Evolutionary conservation across 2,797 vertebrate species (phyloP).

Genomic region (Coluber constrictor): DNA sequence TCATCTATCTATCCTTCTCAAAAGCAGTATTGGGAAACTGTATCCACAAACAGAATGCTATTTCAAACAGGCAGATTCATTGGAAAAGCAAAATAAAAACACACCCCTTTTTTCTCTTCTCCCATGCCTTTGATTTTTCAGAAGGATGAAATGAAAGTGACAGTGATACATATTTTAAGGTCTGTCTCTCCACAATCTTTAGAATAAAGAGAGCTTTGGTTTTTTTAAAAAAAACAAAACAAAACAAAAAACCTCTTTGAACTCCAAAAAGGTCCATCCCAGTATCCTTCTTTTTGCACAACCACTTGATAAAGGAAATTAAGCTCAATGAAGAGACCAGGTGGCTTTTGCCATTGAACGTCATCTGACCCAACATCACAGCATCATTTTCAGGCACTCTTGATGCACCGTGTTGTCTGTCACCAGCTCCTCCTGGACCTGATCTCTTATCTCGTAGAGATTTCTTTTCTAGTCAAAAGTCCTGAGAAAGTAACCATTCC

Average conservation of each 20-base stretch:
- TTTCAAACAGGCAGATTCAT: conserved; percentile 86
- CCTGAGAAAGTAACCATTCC: conserved; percentile 78
- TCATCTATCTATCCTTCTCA: conserved; percentile 42
- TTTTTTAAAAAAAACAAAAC: conserved; percentile 46
- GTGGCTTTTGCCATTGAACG: conserved; percentile 69
- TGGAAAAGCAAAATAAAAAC: conserved; percentile 73
- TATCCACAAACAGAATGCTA: conserved; percentile 76
- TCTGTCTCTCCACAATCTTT: conserved; percentile 93
- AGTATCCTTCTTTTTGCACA: conserved; percentile 82
- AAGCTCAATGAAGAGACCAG: conserved; percentile 69
- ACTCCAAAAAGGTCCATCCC: conserved; percentile 97
- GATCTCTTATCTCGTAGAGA: conserved; percentile 66
- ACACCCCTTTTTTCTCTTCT: conserved; percentile 54
- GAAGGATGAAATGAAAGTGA: conserved; percentile 96
- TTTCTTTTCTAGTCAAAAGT: conserved; percentile 70
- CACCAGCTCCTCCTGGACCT: conserved; percentile 68
- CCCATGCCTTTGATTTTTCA: conserved; percentile 92
- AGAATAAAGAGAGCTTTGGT: conserved; percentile 86
- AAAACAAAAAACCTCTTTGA: conserved; percentile 93
- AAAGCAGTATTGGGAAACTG: conserved; percentile 75
- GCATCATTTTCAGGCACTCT: conserved; percentile 61
- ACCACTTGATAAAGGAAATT: conserved; percentile 83
- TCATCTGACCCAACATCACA: conserved; percentile 52
- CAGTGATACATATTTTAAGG: conserved; percentile 99
- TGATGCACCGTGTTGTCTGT: conserved; percentile 50